These are phyloP conservation scores for Reticulitermes speratus DNA, from an alignment of 1,140 invertebrate species.

Conservation along the genomic window DNA sequence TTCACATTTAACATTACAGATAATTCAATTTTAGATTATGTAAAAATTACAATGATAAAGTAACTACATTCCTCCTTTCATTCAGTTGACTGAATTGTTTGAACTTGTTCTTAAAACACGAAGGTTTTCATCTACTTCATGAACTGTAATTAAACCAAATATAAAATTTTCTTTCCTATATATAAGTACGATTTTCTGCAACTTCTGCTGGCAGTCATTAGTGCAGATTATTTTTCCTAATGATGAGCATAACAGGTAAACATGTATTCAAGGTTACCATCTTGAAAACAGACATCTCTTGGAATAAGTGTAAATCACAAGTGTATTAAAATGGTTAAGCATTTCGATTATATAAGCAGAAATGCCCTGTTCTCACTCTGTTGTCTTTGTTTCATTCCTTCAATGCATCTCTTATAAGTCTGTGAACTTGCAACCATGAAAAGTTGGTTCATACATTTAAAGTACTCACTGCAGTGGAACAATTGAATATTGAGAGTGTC, in stretches of 20 bases:
- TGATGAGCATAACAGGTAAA: neutral
- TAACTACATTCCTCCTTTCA: no score
- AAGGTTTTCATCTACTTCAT: neutral
- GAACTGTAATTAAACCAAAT: no score
- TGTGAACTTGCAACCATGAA: slow-evolving; percentile 18
- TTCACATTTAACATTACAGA: no score
- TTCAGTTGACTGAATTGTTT: no score
- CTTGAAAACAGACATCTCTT: neutral
- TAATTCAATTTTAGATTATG: no score
- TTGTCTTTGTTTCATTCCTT: neutral
- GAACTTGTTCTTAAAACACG: no score
- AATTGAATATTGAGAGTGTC: neutral
- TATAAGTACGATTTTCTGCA: no score
- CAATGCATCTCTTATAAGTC: neutral
- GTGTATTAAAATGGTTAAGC: neutral
- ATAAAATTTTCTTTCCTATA: no score
- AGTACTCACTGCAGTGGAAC: neutral
- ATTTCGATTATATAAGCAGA: neutral
- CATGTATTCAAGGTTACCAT: neutral
- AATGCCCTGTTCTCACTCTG: neutral
- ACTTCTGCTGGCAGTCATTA: neutral
- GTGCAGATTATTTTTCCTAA: neutral
- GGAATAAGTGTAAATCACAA: neutral
- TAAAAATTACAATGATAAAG: no score
- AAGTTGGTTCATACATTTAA: slow-evolving; percentile 9